Evolutionary conservation across 2,797 vertebrate species (phyloP), one percentile per base, ranked within the genome.

Genomic region (Chloroceryle amazona): DNA sequence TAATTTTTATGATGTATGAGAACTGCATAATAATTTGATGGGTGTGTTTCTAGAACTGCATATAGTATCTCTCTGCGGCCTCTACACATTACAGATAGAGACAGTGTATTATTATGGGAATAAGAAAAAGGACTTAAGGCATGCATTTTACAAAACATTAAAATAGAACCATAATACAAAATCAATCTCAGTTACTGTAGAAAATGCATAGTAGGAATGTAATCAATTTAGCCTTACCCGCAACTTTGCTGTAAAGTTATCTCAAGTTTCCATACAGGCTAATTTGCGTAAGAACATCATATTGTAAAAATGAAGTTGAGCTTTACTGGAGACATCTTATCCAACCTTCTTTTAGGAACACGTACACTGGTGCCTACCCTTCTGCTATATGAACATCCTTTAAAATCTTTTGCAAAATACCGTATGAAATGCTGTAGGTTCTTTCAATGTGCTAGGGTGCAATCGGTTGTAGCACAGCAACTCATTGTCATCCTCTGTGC

Each of bases 141-240:
- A 66, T 37, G 63, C 42, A 60, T 87, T 91, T 80, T 51, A 65
- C 67, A 92, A 94, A 51, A 19, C 55, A 68, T 57, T 84, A 75
- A 84, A 90, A 94, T 46, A 86, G 37, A 81, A 86, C 26, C n/a
- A 44, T 80, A 89, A 87, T 68, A 87, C 23, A 61, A 87, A 89
- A 93, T 82, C 74, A 70, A 13, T 85, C 66, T 84, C 39, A 91
- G 35, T 20, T 84, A 35, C 67, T 70, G 33, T 28, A 80, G 78
- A 89, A 93, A 81, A 89, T 44, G 39, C 57, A 82, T 26, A 61
- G 80, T 65, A 89, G 55, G 83, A 86, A 86, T 46, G 26, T 55
- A 51, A 94, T 90, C 52, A 33, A 6, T 78, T 90, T 72, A 90
- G 73, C 12, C 49, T 71, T 81, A 78, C 12, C 52, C 13, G 2